Evolutionary conservation across 2,113 vertebrate species (phyloP), one percentile per base, ranked within the genome.

Genomic region (Chamaea fasciata): DNA sequence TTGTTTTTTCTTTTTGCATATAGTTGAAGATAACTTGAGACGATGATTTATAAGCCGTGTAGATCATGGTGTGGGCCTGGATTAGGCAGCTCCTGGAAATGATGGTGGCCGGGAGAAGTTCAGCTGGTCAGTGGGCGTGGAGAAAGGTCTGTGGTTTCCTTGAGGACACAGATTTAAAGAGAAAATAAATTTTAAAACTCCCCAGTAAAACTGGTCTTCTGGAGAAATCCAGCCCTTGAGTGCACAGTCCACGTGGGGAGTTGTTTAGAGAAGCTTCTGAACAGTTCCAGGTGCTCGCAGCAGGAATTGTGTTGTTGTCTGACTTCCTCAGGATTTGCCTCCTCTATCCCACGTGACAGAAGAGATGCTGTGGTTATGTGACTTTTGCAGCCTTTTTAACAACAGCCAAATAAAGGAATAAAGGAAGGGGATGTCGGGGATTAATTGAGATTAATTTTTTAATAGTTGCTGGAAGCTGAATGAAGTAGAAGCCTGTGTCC

Each of bases 161-260:
- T 27, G 17, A 74, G 33, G 56, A 46, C 17, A 13, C 2, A 33
- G 11, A 13, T 70, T 28, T 65, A 44, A 55, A 41, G 41, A 65
- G 21, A 47, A 76, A 69, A 42, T 23, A 33, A 83, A 27, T 39
- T 0, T 11, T 3, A 59, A 24, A 35, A 8, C 1, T 1, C 4
- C 7, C 11, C 11, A 39, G 1, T 26, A 47, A 76, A 21, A 50
- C n/a, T 35, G 35, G 12, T 70, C 5, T 84, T 46, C 7, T 19
- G 18, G 35, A 69, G 84, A 44, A 67, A 30, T 50, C 5, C 26
- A 37, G 21, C 37, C 69, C 39, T 41, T 13, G 16, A 74, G 11
- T n/a, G 31, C 33, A 17, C 27, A 70, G 59, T 26, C 14, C 8
- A 4, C 1, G 1, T 0, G 1, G 9, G 2, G 2, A 55, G n/a